Base-by-base conservation (phyloP, 92 coral and sea anemone genomes). In the Bergia sp. region DNA sequence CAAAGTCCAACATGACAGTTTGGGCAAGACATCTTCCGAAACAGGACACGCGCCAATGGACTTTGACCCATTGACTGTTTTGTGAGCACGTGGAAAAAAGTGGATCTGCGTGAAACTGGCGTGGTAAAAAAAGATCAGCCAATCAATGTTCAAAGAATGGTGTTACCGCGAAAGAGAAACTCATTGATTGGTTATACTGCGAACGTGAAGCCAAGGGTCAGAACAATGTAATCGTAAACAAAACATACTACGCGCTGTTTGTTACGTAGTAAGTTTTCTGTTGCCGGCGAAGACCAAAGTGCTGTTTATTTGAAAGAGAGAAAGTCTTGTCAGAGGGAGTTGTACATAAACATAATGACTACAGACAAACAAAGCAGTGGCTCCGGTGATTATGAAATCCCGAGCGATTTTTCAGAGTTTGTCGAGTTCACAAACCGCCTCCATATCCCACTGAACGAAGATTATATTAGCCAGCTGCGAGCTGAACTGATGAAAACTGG, bases 371-470 rank as follows among this genome's bases (percentile, higher is more conserved):
- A 23, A 78, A 50, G 37, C 43, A 73, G 53, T 29, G 85, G 65
- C 53, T 87, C 71, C 53, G 90, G 82, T 77, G 72, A n/a, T 67
- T 72, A 58, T 57, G 86, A 90, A 85, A 87, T 92, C 1, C 94
- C 94, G 43, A 73, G 74, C 37, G 96, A 94, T 72, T 93, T 82
- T 55, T 85, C 91, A 0, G 89, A 91, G 15, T 94, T 93, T 86
- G 82, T 94, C 37, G 92, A 93, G 80, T 94, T 93, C 66, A 85
- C 92, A n/a, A 94, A 91, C 74, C 90, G 90, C 38, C 77, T 91
- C 41, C 94, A 95, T 86, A 95, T 95, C 76, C 98, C 98, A 13
- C 37, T 95, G 21, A 93, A 90, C 41, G 95, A 90, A 78, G 95
- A 87, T 3, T 93, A 94, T 44, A 77, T 95, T 41, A 69, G 85